Percentiles rank a stretch among this genome's conserved stretches.
Evolutionary conservation across 2,888 invertebrate species (phyloP).

Genomic region (Drosophila nr. perissopoda): DNA sequence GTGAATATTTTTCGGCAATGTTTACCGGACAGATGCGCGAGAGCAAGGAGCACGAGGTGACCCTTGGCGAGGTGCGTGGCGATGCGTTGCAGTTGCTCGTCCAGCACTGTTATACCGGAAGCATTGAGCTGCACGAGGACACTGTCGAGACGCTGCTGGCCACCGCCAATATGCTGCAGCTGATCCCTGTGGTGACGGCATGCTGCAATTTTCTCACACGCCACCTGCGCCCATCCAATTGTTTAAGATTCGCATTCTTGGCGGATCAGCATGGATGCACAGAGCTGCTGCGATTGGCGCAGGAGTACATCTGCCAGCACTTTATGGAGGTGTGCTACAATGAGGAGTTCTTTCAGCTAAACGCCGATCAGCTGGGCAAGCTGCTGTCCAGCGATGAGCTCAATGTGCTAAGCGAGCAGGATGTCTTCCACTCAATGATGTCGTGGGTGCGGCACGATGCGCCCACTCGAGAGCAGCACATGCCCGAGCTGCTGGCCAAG

Average conservation of each 20-base stretch:
- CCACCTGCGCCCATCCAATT: slow-evolving; percentile 93
- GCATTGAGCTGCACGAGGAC: no score
- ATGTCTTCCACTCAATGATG: slow-evolving; percentile 94
- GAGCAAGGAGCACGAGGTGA: no score
- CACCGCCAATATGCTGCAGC: slow-evolving; percentile 94
- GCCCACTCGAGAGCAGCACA: slow-evolving; percentile 88
- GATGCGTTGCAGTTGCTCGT: no score
- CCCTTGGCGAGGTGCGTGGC: no score
- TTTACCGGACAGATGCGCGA: no score
- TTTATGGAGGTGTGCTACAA: no score
- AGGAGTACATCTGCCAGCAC: no score
- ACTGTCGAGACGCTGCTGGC: slow-evolving; percentile 88
- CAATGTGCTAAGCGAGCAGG: slow-evolving; percentile 95
- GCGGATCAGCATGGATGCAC: no score
- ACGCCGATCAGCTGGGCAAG: slow-evolving; percentile 91
- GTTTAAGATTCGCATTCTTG: slow-evolving; percentile 95
- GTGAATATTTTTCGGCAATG: slow-evolving; percentile 75
- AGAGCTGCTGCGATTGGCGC: no score
- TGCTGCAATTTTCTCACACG: slow-evolving; percentile 95
- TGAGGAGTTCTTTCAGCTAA: slow-evolving; percentile 71
- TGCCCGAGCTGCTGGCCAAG: slow-evolving; percentile 90
- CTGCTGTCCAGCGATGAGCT: slow-evolving; percentile 95
- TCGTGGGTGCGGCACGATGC: slow-evolving; percentile 94
- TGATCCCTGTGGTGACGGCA: slow-evolving; percentile 93
- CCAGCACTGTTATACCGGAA: no score